Conservation (phyloP, 2,797 vertebrate genomes). For the Taeniopygia guttata region DNA sequence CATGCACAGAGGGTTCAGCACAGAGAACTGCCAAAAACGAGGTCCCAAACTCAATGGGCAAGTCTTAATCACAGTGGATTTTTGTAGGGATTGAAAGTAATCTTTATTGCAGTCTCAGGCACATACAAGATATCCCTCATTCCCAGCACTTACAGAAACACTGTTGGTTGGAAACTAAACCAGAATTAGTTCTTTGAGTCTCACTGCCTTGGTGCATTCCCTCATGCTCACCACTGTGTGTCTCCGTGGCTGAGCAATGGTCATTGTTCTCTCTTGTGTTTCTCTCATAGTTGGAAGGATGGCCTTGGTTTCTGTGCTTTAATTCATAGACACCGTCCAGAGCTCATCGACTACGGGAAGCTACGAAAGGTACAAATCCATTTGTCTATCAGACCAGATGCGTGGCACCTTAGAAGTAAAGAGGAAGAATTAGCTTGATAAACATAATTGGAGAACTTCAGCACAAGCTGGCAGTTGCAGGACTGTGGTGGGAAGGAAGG, state of each 20-base stretch:
- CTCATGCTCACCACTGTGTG: neutral
- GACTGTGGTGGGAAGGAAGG: neutral
- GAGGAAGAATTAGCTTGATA: conserved; percentile 27
- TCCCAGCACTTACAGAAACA: neutral
- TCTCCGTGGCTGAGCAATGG: neutral
- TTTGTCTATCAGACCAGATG: neutral
- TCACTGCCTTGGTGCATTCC: neutral
- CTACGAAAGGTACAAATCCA: conserved; percentile 88
- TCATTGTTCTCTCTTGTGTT: conserved; percentile 14
- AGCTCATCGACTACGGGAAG: conserved; percentile 97
- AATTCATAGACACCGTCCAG: conserved; percentile 97
- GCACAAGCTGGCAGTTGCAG: conserved; percentile 2
- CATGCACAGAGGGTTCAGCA: neutral
- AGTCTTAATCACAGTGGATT: neutral
- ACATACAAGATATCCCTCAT: neutral
- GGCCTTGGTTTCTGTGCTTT: conserved; percentile 97
- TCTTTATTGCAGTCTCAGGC: neutral
- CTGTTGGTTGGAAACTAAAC: neutral
- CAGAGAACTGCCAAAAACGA: neutral
- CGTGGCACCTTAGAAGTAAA: neutral
- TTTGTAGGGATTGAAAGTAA: neutral
- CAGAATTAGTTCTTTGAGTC: neutral
- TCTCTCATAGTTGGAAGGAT: conserved; percentile 89
- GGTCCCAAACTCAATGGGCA: neutral
- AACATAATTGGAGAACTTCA: conserved; percentile 31